A percentile compares a stretch with the other conserved stretches of the same genome.
Conservation (phyloP, 37 sponge, comb jelly and placozoan species). For the Hexactinellida sp. region DNA sequence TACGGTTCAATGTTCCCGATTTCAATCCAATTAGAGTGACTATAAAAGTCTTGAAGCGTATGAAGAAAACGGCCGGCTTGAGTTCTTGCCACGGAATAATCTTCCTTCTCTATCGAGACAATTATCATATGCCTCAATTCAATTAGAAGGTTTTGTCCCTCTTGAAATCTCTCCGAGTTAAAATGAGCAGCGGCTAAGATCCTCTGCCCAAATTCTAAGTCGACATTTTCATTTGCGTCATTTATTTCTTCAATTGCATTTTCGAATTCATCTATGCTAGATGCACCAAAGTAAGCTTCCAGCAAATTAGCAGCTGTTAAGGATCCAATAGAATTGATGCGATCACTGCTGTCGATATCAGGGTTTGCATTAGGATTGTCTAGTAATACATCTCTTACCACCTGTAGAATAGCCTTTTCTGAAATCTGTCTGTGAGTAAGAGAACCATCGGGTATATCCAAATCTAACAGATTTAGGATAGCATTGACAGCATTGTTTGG, state of each 20-base stretch:
- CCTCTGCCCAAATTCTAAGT: not conserved
- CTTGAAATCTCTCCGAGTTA: slow-evolving; percentile 27
- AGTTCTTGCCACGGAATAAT: slow-evolving; percentile 14
- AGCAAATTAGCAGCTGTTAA: slow-evolving; percentile 8
- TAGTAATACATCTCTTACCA: slow-evolving; percentile 17
- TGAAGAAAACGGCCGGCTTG: slow-evolving; percentile 28
- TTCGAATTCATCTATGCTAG: not conserved
- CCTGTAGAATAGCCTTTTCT: slow-evolving; percentile 15
- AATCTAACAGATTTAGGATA: too few species aligned
- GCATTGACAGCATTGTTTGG: too few species aligned
- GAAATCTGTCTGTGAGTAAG: slow-evolving; percentile 24
- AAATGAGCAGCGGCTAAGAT: slow-evolving; percentile 25
- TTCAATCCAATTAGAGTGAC: slow-evolving; percentile 41
- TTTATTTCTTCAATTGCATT: slow-evolving; percentile 20
- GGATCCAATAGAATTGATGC: not conserved
- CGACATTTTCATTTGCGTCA: slow-evolving; percentile 25
- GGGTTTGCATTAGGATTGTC: slow-evolving; percentile 24
- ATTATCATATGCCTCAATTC: not conserved
- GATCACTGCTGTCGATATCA: not conserved
- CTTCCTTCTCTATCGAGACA: not conserved
- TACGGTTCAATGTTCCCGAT: slow-evolving; percentile 17
- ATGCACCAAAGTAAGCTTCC: slow-evolving; percentile 23
- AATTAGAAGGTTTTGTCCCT: slow-evolving; percentile 28
- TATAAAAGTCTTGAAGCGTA: slow-evolving; percentile 40
- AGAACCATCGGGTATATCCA: too few species aligned